A percentile compares a stretch with the other conserved stretches of the same genome.
Evolutionary conservation across 2,888 invertebrate species (phyloP).

Genomic region (Troilus luridus): DNA sequence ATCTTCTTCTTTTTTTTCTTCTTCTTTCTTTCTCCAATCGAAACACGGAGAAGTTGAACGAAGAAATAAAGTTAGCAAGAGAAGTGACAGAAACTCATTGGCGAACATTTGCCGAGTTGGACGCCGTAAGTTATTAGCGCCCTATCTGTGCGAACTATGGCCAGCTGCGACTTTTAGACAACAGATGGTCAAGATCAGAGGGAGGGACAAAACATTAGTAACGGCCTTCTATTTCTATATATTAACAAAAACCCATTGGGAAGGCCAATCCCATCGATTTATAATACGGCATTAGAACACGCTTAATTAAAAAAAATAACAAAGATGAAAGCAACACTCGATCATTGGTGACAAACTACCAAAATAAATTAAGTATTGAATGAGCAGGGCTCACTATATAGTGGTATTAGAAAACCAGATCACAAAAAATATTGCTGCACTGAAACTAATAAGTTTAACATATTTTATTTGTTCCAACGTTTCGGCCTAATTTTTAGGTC

Average conservation of each 20-base stretch:
- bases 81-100: conserved; percentile 41
- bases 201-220: conserved; percentile 3
- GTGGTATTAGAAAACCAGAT: not conserved
- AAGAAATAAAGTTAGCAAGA: conserved; percentile 26
- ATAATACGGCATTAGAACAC: not conserved
- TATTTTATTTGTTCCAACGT: no score
- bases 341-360: not conserved
- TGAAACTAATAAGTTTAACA: no score
- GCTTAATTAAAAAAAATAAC: not conserved
- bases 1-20: not conserved
- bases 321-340: not conserved
- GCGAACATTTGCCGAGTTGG: conserved; percentile 36
- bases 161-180: conserved; percentile 43
- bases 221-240: not conserved
- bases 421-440: no score
- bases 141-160: not conserved
- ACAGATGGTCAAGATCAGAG: conserved; percentile 23
- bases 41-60: conserved; percentile 26
- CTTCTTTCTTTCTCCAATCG: conserved; percentile 5
- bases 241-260: not conserved
- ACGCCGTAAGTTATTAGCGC: conserved; percentile 34
- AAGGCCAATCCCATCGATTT: not conserved
- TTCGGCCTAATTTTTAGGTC: no score
- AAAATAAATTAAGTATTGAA: not conserved
- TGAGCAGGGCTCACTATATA: not conserved